These are phyloP conservation scores for Tragelaphus strepsiceros DNA, from an alignment of 2,113 vertebrate genomes.

Conservation along the genomic window DNA sequence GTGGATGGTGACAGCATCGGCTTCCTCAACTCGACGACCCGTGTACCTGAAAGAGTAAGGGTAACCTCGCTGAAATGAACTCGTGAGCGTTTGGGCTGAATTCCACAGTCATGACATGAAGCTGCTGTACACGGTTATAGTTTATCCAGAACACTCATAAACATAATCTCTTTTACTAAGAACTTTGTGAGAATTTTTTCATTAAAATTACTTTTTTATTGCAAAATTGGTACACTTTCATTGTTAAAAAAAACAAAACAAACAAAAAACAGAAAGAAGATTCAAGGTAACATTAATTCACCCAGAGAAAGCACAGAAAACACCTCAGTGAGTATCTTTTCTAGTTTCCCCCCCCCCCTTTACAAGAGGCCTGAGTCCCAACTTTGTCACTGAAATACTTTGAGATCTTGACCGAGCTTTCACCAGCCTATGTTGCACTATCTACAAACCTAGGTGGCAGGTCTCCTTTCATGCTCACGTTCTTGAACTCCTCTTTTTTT, in stretches of 20 bases:
- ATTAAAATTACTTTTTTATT: conserved; percentile 45
- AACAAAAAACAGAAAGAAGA: background rate
- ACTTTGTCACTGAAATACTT: background rate
- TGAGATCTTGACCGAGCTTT: background rate
- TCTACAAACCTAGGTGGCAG: background rate
- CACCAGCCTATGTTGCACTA: background rate
- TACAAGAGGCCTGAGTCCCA: background rate
- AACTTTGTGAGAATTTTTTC: conserved; percentile 35
- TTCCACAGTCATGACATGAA: background rate
- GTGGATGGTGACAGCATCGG: background rate
- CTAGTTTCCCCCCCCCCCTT: background rate
- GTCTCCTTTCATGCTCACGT: background rate
- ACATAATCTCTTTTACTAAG: background rate
- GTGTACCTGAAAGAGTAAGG: background rate
- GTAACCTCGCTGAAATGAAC: background rate
- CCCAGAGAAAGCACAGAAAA: background rate
- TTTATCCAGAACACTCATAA: background rate
- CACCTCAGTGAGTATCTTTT: background rate
- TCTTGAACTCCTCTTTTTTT: background rate
- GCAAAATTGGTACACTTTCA: conserved; percentile 8
- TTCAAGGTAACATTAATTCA: background rate
- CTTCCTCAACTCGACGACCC: background rate
- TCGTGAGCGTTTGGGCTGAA: background rate
- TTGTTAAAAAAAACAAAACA: background rate
- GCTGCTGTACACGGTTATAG: background rate